These are phyloP conservation scores for Lophius americanus DNA, from an alignment of 2,797 vertebrate species.

Conservation along the genomic window DNA sequence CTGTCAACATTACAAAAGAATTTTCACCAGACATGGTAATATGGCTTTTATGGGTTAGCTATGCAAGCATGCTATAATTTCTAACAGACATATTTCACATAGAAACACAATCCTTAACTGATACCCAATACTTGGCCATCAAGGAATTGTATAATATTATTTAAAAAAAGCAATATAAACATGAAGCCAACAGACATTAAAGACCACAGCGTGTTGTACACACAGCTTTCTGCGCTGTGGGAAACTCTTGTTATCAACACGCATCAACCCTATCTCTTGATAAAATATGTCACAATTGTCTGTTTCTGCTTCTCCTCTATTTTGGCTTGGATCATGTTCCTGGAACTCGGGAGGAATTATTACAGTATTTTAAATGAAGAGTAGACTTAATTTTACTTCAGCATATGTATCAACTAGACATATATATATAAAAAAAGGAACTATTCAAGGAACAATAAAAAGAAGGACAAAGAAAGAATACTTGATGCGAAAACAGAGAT, in stretches of 20 bases:
- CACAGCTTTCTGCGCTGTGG: not conserved
- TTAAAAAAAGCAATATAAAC: constrained; percentile 9
- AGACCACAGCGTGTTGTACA: not conserved
- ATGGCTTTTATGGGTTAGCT: constrained; percentile 17
- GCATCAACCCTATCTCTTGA: too few species aligned
- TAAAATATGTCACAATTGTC: not conserved
- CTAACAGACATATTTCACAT: constrained; percentile 1
- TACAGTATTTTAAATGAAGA: too few species aligned
- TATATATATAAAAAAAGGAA: too few species aligned
- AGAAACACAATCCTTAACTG: not conserved
- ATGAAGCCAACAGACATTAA: not conserved
- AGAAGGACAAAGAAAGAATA: too few species aligned
- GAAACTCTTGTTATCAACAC: too few species aligned
- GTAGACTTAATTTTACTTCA: too few species aligned
- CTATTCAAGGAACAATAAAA: too few species aligned
- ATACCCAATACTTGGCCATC: not conserved
- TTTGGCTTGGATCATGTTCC: not conserved
- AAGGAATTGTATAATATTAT: constrained; percentile 1
- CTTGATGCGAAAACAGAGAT: too few species aligned
- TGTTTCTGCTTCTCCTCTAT: not conserved
- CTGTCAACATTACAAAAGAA: constrained; percentile 38
- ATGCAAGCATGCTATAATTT: constrained; percentile 1
- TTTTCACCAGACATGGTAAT: constrained; percentile 39
- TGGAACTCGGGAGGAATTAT: too few species aligned
- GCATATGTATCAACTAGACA: too few species aligned